Evolutionary conservation across 2,888 invertebrate species (phyloP).

Genomic region (Leucozona laternaria): DNA sequence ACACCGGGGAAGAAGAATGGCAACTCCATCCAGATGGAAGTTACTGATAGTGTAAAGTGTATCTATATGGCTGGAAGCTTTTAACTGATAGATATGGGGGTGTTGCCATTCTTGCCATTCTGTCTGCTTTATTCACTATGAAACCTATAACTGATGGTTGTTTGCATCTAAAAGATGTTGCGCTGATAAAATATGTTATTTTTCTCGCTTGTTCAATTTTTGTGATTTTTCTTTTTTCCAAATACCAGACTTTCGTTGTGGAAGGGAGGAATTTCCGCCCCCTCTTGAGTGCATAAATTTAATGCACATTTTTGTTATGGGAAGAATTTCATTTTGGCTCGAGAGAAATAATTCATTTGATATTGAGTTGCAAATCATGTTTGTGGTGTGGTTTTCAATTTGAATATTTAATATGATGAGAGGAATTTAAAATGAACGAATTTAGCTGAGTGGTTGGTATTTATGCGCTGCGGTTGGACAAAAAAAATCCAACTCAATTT

Average conservation of each 20-base stretch:
- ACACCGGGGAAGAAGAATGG: not conserved
- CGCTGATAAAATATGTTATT: constrained; percentile 54
- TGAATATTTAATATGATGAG: constrained; percentile 23
- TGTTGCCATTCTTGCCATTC: constrained; percentile 56
- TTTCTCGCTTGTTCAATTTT: constrained; percentile 18
- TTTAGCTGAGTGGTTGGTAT: not conserved
- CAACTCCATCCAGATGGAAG: constrained; percentile 60
- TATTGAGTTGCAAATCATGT: constrained; percentile 49
- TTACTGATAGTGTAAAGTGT: constrained; percentile 67
- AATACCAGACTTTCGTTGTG: not conserved
- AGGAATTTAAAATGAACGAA: constrained; percentile 1
- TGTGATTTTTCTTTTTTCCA: not conserved
- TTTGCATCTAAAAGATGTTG: constrained; percentile 64
- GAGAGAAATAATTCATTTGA: constrained; percentile 39
- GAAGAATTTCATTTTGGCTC: constrained; percentile 17
- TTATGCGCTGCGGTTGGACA: not conserved
- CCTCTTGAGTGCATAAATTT: constrained; percentile 47
- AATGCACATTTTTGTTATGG: constrained; percentile 43
- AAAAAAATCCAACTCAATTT: not conserved
- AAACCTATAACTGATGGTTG: constrained; percentile 36
- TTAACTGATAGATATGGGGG: constrained; percentile 69
- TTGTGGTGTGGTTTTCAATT: constrained; percentile 34
- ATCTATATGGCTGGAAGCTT: constrained; percentile 69
- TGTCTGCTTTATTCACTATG: constrained; percentile 52
- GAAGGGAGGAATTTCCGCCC: constrained; percentile 2